Percentiles rank a stretch among this genome's conserved stretches.
Evolutionary conservation across 2,113 vertebrate genomes (phyloP).

Genomic region (Chionomys nivalis): DNA sequence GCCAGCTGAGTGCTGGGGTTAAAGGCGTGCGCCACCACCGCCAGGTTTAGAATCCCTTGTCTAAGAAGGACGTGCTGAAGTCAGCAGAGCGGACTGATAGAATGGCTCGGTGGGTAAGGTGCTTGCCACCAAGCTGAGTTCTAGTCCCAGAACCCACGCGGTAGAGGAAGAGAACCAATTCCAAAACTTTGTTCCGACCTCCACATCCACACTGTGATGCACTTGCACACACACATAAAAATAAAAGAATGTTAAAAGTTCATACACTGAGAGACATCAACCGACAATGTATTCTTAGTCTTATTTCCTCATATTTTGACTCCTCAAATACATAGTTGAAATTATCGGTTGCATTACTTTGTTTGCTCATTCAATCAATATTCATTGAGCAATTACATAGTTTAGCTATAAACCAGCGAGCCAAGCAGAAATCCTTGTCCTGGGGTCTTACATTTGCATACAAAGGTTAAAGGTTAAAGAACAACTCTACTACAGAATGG

Average conservation of each 20-base stretch:
- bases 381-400: background rate
- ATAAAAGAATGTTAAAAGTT: background rate
- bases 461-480: background rate
- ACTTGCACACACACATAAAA: background rate
- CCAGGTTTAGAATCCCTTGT: background rate
- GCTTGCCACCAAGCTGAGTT: background rate
- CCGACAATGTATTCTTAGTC: background rate
- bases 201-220: no score
- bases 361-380: background rate
- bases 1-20: background rate
- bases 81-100: background rate
- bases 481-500: background rate
- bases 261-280: background rate
- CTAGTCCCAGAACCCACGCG: no score
- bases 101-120: background rate
- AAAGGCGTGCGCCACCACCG: background rate
- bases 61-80: background rate
- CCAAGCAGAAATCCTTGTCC: background rate
- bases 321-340: background rate
- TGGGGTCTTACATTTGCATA: background rate
- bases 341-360: background rate
- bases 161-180: background rate
- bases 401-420: background rate
- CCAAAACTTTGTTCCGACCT: no score
- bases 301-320: background rate